Evolutionary conservation across 2,113 vertebrate species (phyloP).

Genomic region (Gallinago undulata): DNA sequence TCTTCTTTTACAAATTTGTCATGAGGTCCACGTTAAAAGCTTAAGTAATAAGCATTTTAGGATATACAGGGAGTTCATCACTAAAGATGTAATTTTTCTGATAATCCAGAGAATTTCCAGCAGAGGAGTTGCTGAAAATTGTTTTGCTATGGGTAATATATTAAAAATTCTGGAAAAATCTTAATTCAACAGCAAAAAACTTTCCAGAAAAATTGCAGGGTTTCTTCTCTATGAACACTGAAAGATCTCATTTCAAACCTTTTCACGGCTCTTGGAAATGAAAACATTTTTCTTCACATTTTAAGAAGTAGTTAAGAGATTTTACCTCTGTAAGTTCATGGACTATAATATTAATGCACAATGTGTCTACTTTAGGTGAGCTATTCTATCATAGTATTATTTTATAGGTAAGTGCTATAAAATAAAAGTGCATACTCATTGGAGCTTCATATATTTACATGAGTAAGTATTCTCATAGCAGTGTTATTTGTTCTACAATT

Average conservation of each 20-base stretch:
- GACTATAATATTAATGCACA: background rate
- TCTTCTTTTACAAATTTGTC: background rate
- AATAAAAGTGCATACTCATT: background rate
- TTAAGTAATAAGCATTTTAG: background rate
- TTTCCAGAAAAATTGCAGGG: background rate
- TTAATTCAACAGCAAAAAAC: background rate
- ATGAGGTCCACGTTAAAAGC: background rate
- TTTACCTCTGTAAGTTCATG: background rate
- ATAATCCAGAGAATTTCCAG: background rate
- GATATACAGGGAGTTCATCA: background rate
- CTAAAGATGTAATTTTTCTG: background rate
- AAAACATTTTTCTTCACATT: background rate
- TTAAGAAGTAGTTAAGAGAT: background rate
- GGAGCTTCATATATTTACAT: background rate
- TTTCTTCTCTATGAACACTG: background rate
- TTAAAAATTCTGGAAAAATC: background rate
- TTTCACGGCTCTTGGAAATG: background rate
- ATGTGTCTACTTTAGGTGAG: background rate
- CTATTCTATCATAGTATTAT: background rate
- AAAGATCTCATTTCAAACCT: background rate
- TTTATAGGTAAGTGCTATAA: background rate
- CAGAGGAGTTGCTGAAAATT: background rate
- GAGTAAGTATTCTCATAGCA: background rate
- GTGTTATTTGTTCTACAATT: background rate
- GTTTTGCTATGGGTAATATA: background rate